Conservation (phyloP, 1,140 invertebrate species). For the Dufourea novaeangliae region DNA sequence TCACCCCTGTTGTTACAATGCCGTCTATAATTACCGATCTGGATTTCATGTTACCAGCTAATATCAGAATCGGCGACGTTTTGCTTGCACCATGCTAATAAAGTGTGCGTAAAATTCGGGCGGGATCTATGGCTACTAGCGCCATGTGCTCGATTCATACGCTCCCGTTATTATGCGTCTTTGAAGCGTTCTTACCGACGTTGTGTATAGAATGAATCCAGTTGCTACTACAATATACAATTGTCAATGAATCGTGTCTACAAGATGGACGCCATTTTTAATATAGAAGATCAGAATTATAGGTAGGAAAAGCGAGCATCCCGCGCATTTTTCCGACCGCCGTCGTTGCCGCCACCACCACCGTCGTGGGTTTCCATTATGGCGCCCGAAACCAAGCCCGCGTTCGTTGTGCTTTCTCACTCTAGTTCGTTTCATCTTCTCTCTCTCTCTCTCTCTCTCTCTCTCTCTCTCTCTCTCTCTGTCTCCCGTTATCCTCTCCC, state of each 20-base stretch:
- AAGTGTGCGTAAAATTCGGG: constrained; percentile 5
- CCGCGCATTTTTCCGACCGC: constrained; percentile 74
- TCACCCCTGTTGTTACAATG: constrained; percentile 71
- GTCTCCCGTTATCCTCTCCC: constrained; percentile 9
- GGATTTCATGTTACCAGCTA: constrained; percentile 43
- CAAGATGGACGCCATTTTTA: constrained; percentile 70
- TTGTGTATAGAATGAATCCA: neutral
- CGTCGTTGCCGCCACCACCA: constrained; percentile 44
- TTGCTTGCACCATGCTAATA: neutral
- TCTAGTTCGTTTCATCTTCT: constrained; percentile 38
- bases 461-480: neutral
- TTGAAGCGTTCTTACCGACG: neutral
- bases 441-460: neutral
- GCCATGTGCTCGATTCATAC: constrained; percentile 58
- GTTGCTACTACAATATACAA: no score
- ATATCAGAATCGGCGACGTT: constrained; percentile 45
- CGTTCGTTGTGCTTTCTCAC: constrained; percentile 58
- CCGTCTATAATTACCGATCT: constrained; percentile 74
- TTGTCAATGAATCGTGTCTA: neutral
- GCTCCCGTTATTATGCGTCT: constrained; percentile 8
- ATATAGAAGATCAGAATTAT: constrained; percentile 41
- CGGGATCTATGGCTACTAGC: constrained; percentile 32
- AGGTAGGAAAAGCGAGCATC: constrained; percentile 63
- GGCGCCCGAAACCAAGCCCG: constrained; percentile 70
- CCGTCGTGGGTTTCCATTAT: constrained; percentile 67